Conservation (phyloP, 2,113 vertebrate species). For the Sphaerodactylus townsendi region DNA sequence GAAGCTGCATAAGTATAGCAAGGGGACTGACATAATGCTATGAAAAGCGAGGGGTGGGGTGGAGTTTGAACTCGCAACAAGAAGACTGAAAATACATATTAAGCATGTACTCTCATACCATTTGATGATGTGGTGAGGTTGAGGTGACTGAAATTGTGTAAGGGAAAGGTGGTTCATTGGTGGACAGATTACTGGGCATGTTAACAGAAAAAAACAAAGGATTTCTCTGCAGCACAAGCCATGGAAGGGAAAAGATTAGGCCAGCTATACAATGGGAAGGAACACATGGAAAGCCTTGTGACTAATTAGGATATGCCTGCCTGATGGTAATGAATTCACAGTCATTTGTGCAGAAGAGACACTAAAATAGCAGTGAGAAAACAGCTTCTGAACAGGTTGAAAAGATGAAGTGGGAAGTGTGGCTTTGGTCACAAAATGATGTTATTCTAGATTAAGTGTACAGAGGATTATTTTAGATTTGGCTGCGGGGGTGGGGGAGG, state of each 20-base stretch:
- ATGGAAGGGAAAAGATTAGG: slow-evolving; percentile 28
- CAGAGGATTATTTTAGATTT: slow-evolving; percentile 22
- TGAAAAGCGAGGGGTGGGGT: slow-evolving; percentile 18
- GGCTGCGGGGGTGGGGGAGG: too few species aligned
- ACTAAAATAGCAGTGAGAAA: slow-evolving; percentile 14
- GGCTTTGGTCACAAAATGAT: not conserved
- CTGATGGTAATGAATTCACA: not conserved
- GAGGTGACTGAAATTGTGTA: slow-evolving; percentile 61
- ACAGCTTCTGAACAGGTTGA: not conserved
- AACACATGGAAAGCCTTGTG: slow-evolving; percentile 12
- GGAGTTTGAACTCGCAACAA: slow-evolving; percentile 38
- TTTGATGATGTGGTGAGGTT: slow-evolving; percentile 55
- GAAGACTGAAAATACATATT: slow-evolving; percentile 57
- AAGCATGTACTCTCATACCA: slow-evolving; percentile 60
- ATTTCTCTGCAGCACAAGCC: slow-evolving; percentile 42
- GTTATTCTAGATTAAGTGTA: slow-evolving; percentile 16
- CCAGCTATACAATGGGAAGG: slow-evolving; percentile 22
- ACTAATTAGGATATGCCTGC: slow-evolving; percentile 25
- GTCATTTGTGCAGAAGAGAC: slow-evolving; percentile 2
- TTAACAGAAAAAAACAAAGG: slow-evolving; percentile 56
- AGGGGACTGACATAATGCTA: slow-evolving; percentile 24
- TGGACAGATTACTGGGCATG: slow-evolving; percentile 48
- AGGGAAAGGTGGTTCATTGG: slow-evolving; percentile 47
- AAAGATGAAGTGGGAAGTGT: not conserved
- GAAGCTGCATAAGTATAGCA: not conserved